These are phyloP conservation scores for Chouioia cunea DNA, from an alignment of 2,888 invertebrate genomes.

Conservation along the genomic window DNA sequence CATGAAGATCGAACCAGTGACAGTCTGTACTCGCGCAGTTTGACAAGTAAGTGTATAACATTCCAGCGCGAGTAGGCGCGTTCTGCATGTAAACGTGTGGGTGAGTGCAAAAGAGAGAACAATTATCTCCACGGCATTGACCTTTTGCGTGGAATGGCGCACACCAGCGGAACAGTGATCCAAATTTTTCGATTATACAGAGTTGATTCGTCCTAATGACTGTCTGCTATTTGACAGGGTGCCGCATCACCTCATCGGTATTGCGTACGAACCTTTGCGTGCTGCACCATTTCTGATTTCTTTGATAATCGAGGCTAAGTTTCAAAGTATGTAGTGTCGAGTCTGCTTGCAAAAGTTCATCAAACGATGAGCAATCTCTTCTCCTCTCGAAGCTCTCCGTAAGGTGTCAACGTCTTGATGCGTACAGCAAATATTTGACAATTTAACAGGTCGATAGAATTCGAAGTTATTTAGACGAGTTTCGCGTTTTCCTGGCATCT, in stretches of 20 bases:
- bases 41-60: slow-evolving; percentile 18
- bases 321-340: too few species aligned
- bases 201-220: neutral
- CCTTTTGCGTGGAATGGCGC: slow-evolving; percentile 39
- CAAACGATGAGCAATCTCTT: too few species aligned
- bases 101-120: neutral
- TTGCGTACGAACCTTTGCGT: neutral
- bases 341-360: too few species aligned
- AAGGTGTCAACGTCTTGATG: neutral
- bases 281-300: neutral
- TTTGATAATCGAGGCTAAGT: too few species aligned
- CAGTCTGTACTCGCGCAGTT: neutral
- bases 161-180: slow-evolving; percentile 11
- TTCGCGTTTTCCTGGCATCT: slow-evolving; percentile 9
- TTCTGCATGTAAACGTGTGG: too few species aligned
- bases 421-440: neutral
- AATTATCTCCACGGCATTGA: slow-evolving; percentile 31
- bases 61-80: too few species aligned
- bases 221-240: neutral
- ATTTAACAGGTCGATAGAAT: neutral
- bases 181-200: too few species aligned
- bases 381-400: neutral
- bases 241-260: slow-evolving; percentile 2
- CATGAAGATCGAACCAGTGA: slow-evolving; percentile 11
- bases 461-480: slow-evolving; percentile 6